Conservation (phyloP, 2,888 invertebrate genomes). For the Dryococelus australis region DNA sequence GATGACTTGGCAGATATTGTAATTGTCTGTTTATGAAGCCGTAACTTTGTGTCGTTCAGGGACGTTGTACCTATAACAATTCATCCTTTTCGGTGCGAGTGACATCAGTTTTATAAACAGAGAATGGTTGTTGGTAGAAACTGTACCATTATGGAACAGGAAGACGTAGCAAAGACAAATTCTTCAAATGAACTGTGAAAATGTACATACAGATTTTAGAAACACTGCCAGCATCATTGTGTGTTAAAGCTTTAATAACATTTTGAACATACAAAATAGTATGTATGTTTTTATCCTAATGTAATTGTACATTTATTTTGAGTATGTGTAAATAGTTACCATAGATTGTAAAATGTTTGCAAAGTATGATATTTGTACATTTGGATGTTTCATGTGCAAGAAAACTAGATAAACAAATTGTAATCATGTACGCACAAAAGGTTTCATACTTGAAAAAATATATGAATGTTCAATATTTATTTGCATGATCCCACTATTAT, state of each 20-base stretch:
- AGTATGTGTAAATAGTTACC: slow-evolving; percentile 8
- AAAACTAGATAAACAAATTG: slow-evolving; percentile 1
- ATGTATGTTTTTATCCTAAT: slow-evolving; percentile 11
- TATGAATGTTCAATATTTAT: neutral
- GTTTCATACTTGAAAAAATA: neutral
- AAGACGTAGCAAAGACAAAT: neutral
- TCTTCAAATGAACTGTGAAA: neutral
- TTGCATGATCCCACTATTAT: neutral
- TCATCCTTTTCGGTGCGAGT: neutral
- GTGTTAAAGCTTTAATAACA: slow-evolving; percentile 1
- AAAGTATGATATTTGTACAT: slow-evolving; percentile 1
- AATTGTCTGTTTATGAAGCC: neutral
- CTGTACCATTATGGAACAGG: neutral
- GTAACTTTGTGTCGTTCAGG: neutral
- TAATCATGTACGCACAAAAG: neutral
- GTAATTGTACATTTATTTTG: neutral
- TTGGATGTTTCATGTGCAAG: neutral
- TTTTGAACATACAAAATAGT: slow-evolving; percentile 16
- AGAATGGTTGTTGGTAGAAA: neutral
- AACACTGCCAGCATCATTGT: slow-evolving; percentile 6
- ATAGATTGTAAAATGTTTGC: neutral
- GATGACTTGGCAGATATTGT: neutral
- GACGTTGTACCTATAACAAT: neutral
- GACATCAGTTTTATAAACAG: neutral
- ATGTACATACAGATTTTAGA: slow-evolving; percentile 1